Conservation (phyloP, 2,113 vertebrate species). For the Oriolus oriolus region DNA sequence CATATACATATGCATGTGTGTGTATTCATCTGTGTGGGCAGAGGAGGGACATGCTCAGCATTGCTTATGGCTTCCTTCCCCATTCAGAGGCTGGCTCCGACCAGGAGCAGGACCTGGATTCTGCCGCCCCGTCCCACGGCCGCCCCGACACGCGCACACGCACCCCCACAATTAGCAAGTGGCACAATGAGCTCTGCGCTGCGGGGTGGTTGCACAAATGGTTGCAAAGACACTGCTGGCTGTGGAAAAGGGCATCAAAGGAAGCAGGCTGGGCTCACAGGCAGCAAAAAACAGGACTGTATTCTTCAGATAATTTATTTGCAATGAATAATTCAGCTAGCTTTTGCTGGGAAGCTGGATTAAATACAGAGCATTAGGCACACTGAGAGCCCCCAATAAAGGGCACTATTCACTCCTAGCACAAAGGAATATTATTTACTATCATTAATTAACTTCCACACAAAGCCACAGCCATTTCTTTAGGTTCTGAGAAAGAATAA, state of each 20-base stretch:
- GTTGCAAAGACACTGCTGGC: background rate
- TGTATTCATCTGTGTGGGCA: background rate
- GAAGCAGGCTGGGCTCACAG: background rate
- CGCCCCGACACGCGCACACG: background rate
- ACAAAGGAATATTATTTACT: conserved; percentile 59
- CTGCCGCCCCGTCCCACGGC: fast-evolving
- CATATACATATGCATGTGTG: background rate
- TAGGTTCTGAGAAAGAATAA: background rate
- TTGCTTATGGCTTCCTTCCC: background rate
- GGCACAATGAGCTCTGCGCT: fast-evolving
- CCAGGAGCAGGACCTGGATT: background rate
- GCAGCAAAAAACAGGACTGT: background rate
- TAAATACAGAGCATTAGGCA: conserved; percentile 30
- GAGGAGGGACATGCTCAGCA: background rate
- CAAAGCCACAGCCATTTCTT: conserved; percentile 24
- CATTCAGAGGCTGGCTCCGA: fast-evolving
- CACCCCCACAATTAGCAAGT: background rate
- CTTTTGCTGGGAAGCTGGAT: conserved; percentile 9
- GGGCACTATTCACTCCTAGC: conserved; percentile 4
- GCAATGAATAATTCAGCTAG: conserved; percentile 51
- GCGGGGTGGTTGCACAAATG: fast-evolving
- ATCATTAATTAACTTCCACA: conserved; percentile 35
- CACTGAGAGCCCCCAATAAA: background rate
- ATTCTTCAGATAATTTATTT: conserved; percentile 32
- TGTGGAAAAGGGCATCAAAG: background rate